Base-by-base conservation (phyloP, 2,113 vertebrate genomes). In the Leiothrix lutea region DNA sequence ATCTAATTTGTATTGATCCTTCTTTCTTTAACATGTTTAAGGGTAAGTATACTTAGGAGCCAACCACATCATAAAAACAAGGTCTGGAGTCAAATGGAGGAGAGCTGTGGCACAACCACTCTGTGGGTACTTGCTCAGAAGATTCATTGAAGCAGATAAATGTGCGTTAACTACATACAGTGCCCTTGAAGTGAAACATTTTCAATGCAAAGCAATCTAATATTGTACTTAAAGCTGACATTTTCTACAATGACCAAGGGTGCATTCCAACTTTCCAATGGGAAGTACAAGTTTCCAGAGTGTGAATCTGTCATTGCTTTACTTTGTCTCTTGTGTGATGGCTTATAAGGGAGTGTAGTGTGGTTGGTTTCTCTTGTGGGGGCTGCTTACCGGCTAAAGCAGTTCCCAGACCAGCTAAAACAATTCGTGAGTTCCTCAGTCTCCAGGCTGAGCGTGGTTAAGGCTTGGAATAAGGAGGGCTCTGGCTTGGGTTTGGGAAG, bases 1-100 rank as follows among this genome's bases (percentile, higher is more conserved):
- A 96, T 83, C 88, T 94, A 79, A 95, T 97, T 95, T 94, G 35
- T 96, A 97, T 91, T 17, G 83, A 97, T 97, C 70, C 44, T 94
- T 96, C 51, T 94, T 97, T 97, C 96, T 90, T 47, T 93, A 92
- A 71, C 72, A 78, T 58, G 51, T 70, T 96, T 93, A 86, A 92
- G 45, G 19, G 15, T 94, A 88, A 95, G 81, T 60, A 33, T 90
- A 86, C 84, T 82, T 80, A 78, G 77, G 70, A 96, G 44, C 31
- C 84, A 84, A 90, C 95, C 90, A 88, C 54, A 94, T 84, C 72
- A 80, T 94, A 91, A 96, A 96, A 92, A 58, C 57, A 81, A 79
- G 64, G 29, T 73, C 71, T 91, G 84, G 35, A 38, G 45, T 60
- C 29, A 80, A 64, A 84, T 18, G 80, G 54, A 93, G 44, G 67